Conservation (phyloP, 2,888 invertebrate genomes). For the Cataglyphis altisquamis region DNA sequence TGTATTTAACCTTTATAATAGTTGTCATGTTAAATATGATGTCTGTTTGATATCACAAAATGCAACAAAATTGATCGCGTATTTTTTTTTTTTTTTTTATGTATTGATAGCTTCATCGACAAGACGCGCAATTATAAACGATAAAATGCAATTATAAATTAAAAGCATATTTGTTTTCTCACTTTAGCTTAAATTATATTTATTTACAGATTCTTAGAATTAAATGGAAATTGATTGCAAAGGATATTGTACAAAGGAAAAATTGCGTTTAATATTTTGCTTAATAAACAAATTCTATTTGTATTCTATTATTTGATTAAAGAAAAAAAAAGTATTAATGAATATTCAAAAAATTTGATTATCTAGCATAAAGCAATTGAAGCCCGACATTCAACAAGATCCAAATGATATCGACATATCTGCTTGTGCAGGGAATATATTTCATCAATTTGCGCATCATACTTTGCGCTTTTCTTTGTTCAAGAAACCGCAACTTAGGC, state of each 20-base stretch:
- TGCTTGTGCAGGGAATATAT: background rate
- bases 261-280: background rate
- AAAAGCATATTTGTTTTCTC: background rate
- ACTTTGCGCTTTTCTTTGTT: background rate
- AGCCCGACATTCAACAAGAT: background rate
- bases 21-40: conserved; percentile 43
- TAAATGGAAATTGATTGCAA: background rate
- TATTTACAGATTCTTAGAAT: background rate
- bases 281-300: background rate
- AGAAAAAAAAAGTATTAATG: background rate
- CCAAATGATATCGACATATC: background rate
- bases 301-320: background rate
- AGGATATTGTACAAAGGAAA: background rate
- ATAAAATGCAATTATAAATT: background rate
- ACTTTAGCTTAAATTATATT: background rate
- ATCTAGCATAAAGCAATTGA: background rate
- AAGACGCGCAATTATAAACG: background rate
- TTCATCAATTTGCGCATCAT: background rate
- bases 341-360: background rate
- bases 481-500: background rate
- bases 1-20: conserved; percentile 65
- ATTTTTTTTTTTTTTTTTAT: conserved; percentile 11
- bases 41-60: conserved; percentile 7
- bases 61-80: background rate
- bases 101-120: background rate